phyloP scores from a whole-genome alignment of 2,797 vertebrate genomes.

The Periophthalmus magnuspinnatus region DNA sequence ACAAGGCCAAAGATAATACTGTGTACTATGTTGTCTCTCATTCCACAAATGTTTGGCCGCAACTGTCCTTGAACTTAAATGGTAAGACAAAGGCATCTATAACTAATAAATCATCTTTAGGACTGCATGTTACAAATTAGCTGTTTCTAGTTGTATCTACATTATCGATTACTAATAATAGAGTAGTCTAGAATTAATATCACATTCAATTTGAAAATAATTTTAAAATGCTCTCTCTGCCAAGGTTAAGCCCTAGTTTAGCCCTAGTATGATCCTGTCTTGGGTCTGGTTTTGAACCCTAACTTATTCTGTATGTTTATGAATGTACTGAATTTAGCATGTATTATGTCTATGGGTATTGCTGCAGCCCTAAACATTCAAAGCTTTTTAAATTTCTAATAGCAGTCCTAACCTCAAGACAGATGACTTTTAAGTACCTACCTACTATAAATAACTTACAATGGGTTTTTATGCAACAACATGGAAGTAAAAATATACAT shows the following conservation, averaged over 20 bases:
- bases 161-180: neutral
- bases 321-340: neutral
- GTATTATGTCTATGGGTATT: neutral
- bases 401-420: slow-evolving; percentile 1
- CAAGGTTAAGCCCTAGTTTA: neutral
- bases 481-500: slow-evolving; percentile 4
- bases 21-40: slow-evolving; percentile 11
- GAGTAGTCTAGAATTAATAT: neutral
- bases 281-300: neutral
- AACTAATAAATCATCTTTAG: neutral
- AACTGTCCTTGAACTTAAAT: slow-evolving; percentile 42
- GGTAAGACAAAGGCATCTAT: slow-evolving; percentile 1
- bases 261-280: neutral
- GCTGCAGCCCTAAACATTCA: slow-evolving; percentile 8
- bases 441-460: slow-evolving; percentile 30
- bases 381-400: slow-evolving; percentile 21
- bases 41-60: slow-evolving; percentile 27
- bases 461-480: slow-evolving; percentile 14
- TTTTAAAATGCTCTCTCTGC: neutral
- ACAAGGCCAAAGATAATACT: slow-evolving; percentile 46
- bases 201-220: neutral
- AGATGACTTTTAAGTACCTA: slow-evolving; percentile 1
- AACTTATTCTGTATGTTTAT: neutral
- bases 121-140: neutral
- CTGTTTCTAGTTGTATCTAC: neutral